Percentiles rank a stretch among this genome's conserved stretches.
Evolutionary conservation across 2,113 vertebrate species (phyloP).

Genomic region (Pontoporia blainvillei): DNA sequence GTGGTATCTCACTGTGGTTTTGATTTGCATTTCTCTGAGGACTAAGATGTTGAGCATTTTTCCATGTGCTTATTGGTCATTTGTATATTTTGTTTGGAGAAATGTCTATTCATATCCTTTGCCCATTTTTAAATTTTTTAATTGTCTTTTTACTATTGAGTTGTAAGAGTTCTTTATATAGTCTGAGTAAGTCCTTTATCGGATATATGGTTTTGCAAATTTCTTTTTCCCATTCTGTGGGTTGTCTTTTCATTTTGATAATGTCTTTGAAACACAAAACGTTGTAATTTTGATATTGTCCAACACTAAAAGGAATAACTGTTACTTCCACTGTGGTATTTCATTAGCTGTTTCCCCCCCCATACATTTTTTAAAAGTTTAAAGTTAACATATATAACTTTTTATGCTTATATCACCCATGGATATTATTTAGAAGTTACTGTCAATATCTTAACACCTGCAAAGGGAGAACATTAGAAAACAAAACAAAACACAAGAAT

Average conservation of each 20-base stretch:
- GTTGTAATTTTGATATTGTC: background rate
- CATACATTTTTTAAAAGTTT: background rate
- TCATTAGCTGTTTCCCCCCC: background rate
- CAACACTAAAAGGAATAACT: background rate
- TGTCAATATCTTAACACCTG: background rate
- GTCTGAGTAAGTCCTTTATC: background rate
- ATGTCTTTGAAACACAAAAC: background rate
- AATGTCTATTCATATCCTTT: background rate
- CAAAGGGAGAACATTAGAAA: background rate
- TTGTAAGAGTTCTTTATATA: background rate
- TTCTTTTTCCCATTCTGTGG: background rate
- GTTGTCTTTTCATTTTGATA: background rate
- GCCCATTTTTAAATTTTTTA: background rate
- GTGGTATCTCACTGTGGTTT: background rate
- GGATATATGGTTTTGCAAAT: background rate
- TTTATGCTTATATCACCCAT: background rate
- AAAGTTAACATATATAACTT: background rate
- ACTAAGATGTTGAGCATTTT: background rate
- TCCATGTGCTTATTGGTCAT: background rate
- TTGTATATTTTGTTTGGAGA: background rate
- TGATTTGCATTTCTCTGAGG: constrained; percentile 3
- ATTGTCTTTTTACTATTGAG: constrained; percentile 13
- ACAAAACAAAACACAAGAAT: background rate
- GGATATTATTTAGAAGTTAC: constrained; percentile 23
- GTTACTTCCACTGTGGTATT: background rate